Conservation (phyloP, 1,140 invertebrate genomes). For the Sycophaga agraensis region DNA sequence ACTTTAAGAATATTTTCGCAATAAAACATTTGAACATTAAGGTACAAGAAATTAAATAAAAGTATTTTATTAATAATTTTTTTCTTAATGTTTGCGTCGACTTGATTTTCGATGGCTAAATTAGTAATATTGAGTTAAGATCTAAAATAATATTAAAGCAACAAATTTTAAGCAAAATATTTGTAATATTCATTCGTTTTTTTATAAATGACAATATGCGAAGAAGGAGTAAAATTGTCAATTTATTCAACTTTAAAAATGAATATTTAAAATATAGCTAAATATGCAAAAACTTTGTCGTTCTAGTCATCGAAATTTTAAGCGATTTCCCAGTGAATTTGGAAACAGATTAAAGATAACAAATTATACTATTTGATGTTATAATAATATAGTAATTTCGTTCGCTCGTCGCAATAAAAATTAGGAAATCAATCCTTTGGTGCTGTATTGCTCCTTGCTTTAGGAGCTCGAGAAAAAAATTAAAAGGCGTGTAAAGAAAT, state of each 20-base stretch:
- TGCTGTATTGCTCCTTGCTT: slow-evolving; percentile 14
- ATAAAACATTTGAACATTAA: slow-evolving; percentile 11
- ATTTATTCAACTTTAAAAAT: slow-evolving; percentile 14
- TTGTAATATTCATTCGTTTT: neutral
- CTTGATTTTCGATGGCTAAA: slow-evolving; percentile 16
- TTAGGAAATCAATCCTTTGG: slow-evolving; percentile 27
- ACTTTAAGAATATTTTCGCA: neutral
- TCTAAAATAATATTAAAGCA: slow-evolving; percentile 1
- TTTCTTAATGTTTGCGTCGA: neutral
- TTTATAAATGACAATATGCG: neutral
- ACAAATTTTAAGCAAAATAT: slow-evolving; percentile 18
- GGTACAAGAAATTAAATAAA: neutral
- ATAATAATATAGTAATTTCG: slow-evolving; percentile 10
- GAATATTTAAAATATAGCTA: neutral
- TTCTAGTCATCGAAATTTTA: slow-evolving; percentile 17
- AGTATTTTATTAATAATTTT: slow-evolving; percentile 17
- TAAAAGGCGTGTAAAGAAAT: slow-evolving; percentile 24
- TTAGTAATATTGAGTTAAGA: neutral
- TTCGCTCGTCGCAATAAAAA: slow-evolving; percentile 23
- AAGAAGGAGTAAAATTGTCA: slow-evolving; percentile 10
- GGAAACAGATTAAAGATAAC: neutral
- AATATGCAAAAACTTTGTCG: neutral
- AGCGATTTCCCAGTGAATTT: neutral
- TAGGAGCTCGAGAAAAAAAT: slow-evolving; percentile 1
- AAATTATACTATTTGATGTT: slow-evolving; percentile 18